Base-by-base conservation (phyloP, 2,888 invertebrate species). In the Allygus modestus region DNA sequence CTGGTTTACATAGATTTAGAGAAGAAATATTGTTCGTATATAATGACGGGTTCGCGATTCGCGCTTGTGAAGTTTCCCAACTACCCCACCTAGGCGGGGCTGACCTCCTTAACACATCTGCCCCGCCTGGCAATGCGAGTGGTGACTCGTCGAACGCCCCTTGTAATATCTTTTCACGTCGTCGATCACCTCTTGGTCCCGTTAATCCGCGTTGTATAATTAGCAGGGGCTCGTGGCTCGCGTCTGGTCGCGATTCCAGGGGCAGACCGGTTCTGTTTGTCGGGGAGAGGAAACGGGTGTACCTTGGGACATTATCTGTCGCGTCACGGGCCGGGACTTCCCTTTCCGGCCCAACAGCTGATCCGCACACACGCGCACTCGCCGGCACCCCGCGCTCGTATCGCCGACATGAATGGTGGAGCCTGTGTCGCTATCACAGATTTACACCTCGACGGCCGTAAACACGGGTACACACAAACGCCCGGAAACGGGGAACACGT, bases 241-340 rank as follows among this genome's bases (percentile, higher is more conserved):
- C 28, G 73, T 51, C 77, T 51, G 51, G 26, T 23, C 58, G 37
- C 20, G 54, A 37, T 41, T 58, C 79, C 58, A 33, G 79, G 58
- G 51, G 54, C 37, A 79, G 58, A 77, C 77, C 77, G 77, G 77
- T 77, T 77, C 15, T 51, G 75, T 75, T 75, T 75, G 75, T 75
- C 43, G 75, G 75, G 41, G 79, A 58, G 79, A 79, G 79, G 79
- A 79, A 79, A 79, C 79, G 79, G 79, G 79, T 79, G 79, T 79
- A 79, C 79, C 79, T 79, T 79, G 79, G 79, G 54, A 79, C 79
- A 79, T 79, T 79, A 79, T 79, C 79, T 79, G 79, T 79, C 79
- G 79, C 79, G 79, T 79, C 79, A 79, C 79, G 79, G 79, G 79
- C 79, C 54, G 79, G 54, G 33, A 79, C 79, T 79, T 79, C 79